Evolutionary conservation across 2,797 vertebrate species (phyloP).

Genomic region (Menidia menidia): DNA sequence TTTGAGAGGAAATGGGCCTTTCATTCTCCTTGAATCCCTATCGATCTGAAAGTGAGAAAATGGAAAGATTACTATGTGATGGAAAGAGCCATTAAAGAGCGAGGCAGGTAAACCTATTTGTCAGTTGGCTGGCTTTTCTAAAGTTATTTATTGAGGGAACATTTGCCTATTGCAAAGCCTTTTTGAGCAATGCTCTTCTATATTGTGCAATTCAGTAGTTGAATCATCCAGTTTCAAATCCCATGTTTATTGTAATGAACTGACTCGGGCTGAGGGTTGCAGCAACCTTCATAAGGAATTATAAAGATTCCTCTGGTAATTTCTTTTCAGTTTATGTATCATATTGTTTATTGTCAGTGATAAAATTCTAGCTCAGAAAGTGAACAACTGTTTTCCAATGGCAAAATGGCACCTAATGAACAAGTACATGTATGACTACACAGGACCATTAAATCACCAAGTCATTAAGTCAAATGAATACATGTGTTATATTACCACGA

Average conservation of each 20-base stretch:
- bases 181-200: conserved; percentile 9
- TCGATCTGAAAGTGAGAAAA: conserved; percentile 77
- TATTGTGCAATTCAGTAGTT: conserved; percentile 4
- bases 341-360: too few relatives aligned
- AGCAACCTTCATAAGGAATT: background rate
- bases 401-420: too few relatives aligned
- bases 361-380: too few relatives aligned
- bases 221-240: conserved; percentile 11
- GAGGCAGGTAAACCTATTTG: conserved; percentile 57
- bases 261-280: background rate
- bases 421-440: too few relatives aligned
- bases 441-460: background rate
- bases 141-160: conserved; percentile 42
- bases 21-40: conserved; percentile 68
- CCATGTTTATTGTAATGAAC: conserved; percentile 14
- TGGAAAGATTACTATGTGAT: conserved; percentile 75
- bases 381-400: too few relatives aligned
- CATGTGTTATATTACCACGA: background rate
- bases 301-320: background rate
- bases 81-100: conserved; percentile 68
- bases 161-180: conserved; percentile 21
- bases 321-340: background rate
- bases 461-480: conserved; percentile 30
- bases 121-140: conserved; percentile 51
- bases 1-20: conserved; percentile 76